Conservation (phyloP, 2,888 invertebrate genomes). For the Scelioninae gen. 1 region DNA sequence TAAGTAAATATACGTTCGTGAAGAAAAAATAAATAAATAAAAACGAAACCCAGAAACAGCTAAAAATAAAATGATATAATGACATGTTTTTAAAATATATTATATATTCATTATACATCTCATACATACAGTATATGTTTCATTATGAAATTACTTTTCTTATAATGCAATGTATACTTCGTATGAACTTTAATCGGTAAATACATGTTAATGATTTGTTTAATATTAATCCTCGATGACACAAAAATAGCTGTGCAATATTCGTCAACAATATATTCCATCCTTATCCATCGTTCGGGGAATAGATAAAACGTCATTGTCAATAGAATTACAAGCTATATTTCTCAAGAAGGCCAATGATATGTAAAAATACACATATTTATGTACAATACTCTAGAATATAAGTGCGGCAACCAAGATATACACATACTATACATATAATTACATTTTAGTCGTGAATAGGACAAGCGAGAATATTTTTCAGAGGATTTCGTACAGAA, state of each 20-base stretch:
- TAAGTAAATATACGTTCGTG: too few relatives aligned
- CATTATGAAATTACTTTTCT: constrained; percentile 58
- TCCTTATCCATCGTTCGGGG: constrained; percentile 41
- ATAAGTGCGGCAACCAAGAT: constrained; percentile 83
- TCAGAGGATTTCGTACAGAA: constrained; percentile 23
- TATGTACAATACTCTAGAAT: constrained; percentile 84
- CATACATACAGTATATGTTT: constrained; percentile 60
- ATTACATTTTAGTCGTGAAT: constrained; percentile 76
- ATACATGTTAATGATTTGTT: constrained; percentile 52
- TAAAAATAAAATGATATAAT: constrained; percentile 4
- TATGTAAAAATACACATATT: constrained; percentile 84
- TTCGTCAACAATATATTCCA: constrained; percentile 58
- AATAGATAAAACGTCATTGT: constrained; percentile 73
- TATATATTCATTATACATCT: constrained; percentile 65
- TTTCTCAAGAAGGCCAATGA: constrained; percentile 83
- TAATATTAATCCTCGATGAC: constrained; percentile 51
- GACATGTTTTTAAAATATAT: constrained; percentile 56
- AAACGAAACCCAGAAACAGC: not conserved
- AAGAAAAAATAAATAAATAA: not conserved
- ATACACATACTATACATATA: constrained; percentile 83
- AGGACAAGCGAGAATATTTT: constrained; percentile 71
- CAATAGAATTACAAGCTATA: constrained; percentile 80
- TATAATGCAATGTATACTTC: constrained; percentile 48
- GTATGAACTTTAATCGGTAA: constrained; percentile 50
- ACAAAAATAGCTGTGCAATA: constrained; percentile 65